Evolutionary conservation across 2,113 vertebrate genomes (phyloP).

Genomic region (Diglossa brunneiventris): DNA sequence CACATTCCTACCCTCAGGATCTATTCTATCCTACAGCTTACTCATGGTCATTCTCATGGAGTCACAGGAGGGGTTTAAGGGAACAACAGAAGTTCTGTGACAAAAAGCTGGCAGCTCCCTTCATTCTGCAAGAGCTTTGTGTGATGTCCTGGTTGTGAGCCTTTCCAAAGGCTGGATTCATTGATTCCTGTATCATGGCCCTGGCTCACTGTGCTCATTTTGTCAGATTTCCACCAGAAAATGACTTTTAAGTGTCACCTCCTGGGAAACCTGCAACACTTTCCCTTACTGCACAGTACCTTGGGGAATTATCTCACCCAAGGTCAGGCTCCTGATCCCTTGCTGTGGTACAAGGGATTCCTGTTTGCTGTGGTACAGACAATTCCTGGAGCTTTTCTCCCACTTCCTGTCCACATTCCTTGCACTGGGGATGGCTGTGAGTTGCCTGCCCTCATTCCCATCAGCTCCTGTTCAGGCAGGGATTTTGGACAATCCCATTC

Average conservation of each 20-base stretch:
- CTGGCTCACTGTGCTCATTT: not conserved
- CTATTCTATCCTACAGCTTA: not conserved
- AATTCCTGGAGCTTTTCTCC: not conserved
- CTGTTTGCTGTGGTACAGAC: not conserved
- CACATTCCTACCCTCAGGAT: not conserved
- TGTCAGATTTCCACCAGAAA: not conserved
- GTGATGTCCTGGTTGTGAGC: not conserved
- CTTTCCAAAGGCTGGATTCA: not conserved
- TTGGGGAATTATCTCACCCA: not conserved
- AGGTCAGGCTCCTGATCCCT: not conserved
- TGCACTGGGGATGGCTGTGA: not conserved
- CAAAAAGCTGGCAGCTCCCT: not conserved
- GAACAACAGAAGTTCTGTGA: not conserved
- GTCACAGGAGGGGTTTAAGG: not conserved
- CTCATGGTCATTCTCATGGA: not conserved
- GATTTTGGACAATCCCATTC: not conserved
- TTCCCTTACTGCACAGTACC: not conserved
- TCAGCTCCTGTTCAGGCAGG: not conserved
- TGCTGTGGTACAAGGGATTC: not conserved
- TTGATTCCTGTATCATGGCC: not conserved
- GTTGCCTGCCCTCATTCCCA: not conserved
- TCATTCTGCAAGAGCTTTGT: not conserved
- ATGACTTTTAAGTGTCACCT: not conserved
- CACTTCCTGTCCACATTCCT: not conserved
- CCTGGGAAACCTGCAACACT: not conserved